Evolutionary conservation across 2,113 vertebrate species (phyloP), one percentile per base, ranked within the genome.

Genomic region (Corythornis vintsioides): DNA sequence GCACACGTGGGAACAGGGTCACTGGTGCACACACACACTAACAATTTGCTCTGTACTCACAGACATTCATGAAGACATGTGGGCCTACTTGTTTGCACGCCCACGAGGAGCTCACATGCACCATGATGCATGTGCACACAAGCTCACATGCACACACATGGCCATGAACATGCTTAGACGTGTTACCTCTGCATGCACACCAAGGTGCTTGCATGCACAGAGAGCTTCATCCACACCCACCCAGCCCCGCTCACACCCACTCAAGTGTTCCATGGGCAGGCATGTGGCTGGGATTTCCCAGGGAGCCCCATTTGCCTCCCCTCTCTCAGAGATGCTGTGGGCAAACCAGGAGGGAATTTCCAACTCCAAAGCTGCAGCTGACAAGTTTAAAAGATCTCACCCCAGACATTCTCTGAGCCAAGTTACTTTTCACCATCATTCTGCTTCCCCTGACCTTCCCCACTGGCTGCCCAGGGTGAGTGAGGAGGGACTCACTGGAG

Each of bases 281-380:
- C 1, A 0, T 3, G 0, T 14, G 42, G 48, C 60, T 0, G 3
- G 86, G 60, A 88, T 42, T 17, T 84, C 59, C 88, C 0, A 0
- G 79, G 76, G 38, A 89, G 43, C 52, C 52, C 57, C 15, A 0
- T 24, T 57, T 86, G 65, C 66, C 48, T 64, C 50, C 80, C 38
- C 43, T 64, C 61, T 95, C 42, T 64, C 38, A 55, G 65, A 5
- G 3, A 25, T 1, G 1, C 57, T 29, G 66, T 40, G 63, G 67
- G 75, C 43, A 79, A 86, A 63, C 50, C 74, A 43, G 69, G 61
- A 92, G 90, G 89, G 86, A 93, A 72, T 89, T 93, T 94, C 86
- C 92, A 94, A 43, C 57, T 53, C 57, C 9, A 8, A 67, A 81
- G 38, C 47, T 57, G 38, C 67, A 83, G 50, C 61, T 88, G 69